phyloP scores from a whole-genome alignment of 2,888 invertebrate species.

The Tetragonisca angustula region DNA sequence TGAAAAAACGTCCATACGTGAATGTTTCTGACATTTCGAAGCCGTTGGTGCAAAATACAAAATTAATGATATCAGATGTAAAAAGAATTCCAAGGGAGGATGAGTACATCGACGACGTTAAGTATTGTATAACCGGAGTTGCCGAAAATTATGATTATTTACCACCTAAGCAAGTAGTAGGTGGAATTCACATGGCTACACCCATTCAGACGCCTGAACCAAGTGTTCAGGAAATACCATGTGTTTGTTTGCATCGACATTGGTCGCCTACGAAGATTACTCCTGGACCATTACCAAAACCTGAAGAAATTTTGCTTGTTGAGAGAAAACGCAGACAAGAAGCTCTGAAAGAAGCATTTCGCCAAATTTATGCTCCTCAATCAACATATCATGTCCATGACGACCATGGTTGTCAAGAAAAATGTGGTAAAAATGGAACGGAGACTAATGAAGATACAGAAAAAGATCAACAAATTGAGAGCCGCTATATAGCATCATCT shows the following conservation, averaged over 20 bases:
- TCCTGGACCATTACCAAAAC: constrained; percentile 58
- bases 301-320: constrained; percentile 24
- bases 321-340: constrained; percentile 41
- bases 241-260: constrained; percentile 66
- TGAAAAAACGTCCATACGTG: constrained; percentile 67
- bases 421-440: constrained; percentile 1
- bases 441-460: not conserved
- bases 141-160: constrained; percentile 67
- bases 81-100: constrained; percentile 61
- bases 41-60: constrained; percentile 69
- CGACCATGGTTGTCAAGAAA: constrained; percentile 28
- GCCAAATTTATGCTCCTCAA: constrained; percentile 46
- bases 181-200: constrained; percentile 73
- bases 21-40: constrained; percentile 66
- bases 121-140: constrained; percentile 71
- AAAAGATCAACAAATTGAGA: not conserved
- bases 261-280: constrained; percentile 69
- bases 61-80: constrained; percentile 71
- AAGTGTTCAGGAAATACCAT: constrained; percentile 63
- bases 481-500: not conserved
- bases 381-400: constrained; percentile 16
- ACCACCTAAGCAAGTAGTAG: constrained; percentile 59
- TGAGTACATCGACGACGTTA: constrained; percentile 62
- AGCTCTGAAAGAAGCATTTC: constrained; percentile 42
- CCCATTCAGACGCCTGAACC: constrained; percentile 72